Conservation (phyloP, 64 coral and sea anemone species). For the Stichodactyla helianthus region DNA sequence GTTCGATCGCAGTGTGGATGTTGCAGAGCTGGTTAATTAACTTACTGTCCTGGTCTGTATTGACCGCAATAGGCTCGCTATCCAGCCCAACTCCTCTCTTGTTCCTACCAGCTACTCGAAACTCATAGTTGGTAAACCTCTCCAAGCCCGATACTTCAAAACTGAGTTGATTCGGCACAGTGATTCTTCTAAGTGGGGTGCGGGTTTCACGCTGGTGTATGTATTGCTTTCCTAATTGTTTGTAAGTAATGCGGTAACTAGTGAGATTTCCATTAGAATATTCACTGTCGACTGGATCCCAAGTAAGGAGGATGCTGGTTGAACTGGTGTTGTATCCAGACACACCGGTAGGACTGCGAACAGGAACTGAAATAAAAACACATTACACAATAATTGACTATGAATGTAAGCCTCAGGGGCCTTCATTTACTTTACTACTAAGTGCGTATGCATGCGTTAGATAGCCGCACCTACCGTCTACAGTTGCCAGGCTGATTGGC, state of each 20-base stretch:
- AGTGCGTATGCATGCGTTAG: too few species aligned
- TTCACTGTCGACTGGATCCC: conserved; percentile 31
- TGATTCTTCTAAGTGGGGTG: background rate
- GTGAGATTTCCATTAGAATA: conserved; percentile 59
- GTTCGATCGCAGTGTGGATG: too few species aligned
- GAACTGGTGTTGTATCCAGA: conserved; percentile 51
- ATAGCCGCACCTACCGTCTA: conserved; percentile 32
- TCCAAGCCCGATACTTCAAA: conserved; percentile 29
- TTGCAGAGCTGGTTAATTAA: background rate
- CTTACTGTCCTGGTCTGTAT: conserved; percentile 76
- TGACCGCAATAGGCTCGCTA: conserved; percentile 43
- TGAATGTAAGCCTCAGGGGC: background rate
- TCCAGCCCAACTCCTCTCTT: conserved; percentile 72
- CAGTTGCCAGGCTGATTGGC: conserved; percentile 28
- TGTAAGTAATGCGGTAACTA: conserved; percentile 48
- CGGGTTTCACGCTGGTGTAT: background rate
- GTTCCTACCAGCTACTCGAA: conserved; percentile 73
- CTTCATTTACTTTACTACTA: background rate
- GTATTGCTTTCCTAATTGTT: conserved; percentile 1
- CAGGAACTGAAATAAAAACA: conserved; percentile 56
- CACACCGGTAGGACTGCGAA: conserved; percentile 27
- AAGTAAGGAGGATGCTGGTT: conserved; percentile 35
- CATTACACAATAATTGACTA: too few species aligned
- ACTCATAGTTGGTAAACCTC: conserved; percentile 69
- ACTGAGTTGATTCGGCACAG: background rate